phyloP scores from a whole-genome alignment of 2,797 vertebrate genomes.

The Coendou prehensilis region DNA sequence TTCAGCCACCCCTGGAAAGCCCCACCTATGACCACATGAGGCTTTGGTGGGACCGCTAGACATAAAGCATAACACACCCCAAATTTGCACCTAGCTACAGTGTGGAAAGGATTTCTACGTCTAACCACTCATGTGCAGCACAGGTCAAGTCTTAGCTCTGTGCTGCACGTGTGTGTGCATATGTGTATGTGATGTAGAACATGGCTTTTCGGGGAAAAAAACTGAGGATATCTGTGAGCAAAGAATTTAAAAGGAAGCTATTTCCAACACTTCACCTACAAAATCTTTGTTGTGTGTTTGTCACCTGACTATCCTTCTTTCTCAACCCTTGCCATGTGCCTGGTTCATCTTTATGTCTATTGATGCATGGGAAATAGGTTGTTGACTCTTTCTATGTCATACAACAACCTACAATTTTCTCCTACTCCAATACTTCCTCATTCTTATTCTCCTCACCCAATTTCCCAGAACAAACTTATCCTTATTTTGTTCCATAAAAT shows the following conservation, averaged over 20 bases:
- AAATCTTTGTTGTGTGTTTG: neutral
- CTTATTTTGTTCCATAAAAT: slow-evolving; percentile 11
- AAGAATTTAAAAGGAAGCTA: neutral
- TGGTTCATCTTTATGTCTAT: slow-evolving; percentile 21
- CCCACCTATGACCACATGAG: neutral
- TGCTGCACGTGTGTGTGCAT: neutral
- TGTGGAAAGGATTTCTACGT: slow-evolving; percentile 11
- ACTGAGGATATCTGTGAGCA: neutral
- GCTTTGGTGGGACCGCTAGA: neutral
- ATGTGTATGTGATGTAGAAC: neutral
- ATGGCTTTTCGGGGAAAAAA: slow-evolving; percentile 4
- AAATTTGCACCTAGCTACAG: neutral
- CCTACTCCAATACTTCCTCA: slow-evolving; percentile 20
- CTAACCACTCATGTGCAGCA: neutral
- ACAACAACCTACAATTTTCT: slow-evolving; percentile 1
- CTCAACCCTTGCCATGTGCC: neutral
- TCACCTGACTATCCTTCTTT: neutral
- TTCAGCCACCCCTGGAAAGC: neutral
- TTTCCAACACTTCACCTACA: neutral
- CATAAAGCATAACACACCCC: neutral
- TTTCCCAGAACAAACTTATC: slow-evolving; percentile 17
- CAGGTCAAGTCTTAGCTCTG: neutral
- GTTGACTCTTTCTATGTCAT: slow-evolving; percentile 27
- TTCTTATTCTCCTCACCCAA: neutral
- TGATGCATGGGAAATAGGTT: neutral